Base-by-base conservation (phyloP, 2,888 invertebrate species). In the Polia nebulosa region DNA sequence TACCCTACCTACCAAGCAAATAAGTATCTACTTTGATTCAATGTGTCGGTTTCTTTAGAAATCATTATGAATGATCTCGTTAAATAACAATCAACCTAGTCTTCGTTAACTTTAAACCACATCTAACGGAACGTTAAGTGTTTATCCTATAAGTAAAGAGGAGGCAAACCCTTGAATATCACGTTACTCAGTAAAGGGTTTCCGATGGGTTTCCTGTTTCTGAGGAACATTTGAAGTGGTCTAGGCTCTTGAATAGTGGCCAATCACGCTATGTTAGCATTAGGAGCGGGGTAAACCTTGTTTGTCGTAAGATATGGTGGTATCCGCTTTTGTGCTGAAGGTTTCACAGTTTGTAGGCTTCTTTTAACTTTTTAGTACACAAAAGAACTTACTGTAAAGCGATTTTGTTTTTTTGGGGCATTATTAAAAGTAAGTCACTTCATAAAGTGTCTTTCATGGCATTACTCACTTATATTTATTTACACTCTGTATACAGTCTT, bases 231-330 rank as follows among this genome's bases (percentile, higher is more conserved):
- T 36, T 73, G 29, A 70, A 72, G 72, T 65, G 55, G 76, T 79
- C 78, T 81, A 76, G 74, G 72, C 59, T 72, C 71, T 79, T 65
- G 62, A 72, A 81, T 72, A 61, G 76, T 57, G 49, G 68, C 62
- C 57, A 75, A 77, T 74, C 82, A 80, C 72, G 83, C 80, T 56
- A 81, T 52, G 9, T 32, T 61, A 8, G 13, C 52, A 69, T 80
- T 72, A 72, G n/a, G 39, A 34, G 53, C 25, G 47, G 20, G 45
- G 64, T 76, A 39, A 47, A 57, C 60, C 45, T 47, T 27, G 29
- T 22, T 63, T 53, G 13, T 36, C n/a, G 41, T 62, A n/a, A 59
- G 45, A 59, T 59, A 61, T 27, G 6, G 32, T 70, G n/a, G 39
- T 53, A 25, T 20, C 27, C 8, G 39, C 45, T 25, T 51, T 51